Conservation (phyloP, 2,797 vertebrate genomes). For the Macropus fuliginosus region DNA sequence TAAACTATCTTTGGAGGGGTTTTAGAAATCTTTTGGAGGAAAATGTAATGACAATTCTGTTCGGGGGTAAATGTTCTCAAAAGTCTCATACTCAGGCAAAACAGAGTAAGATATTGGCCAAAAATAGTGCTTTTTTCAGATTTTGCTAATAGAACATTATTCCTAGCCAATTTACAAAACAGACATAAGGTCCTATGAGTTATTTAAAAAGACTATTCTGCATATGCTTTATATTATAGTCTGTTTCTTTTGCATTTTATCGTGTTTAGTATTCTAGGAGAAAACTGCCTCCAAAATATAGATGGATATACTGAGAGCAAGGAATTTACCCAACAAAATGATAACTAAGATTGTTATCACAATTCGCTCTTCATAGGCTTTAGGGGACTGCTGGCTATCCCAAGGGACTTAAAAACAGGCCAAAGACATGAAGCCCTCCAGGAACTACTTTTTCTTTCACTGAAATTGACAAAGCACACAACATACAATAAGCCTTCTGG, state of each 20-base stretch:
- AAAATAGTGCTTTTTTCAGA: slow-evolving; percentile 34
- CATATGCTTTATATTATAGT: neutral
- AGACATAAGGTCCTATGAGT: neutral
- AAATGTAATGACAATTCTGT: slow-evolving; percentile 50
- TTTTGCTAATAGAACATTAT: slow-evolving; percentile 39
- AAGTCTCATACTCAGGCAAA: slow-evolving; percentile 56
- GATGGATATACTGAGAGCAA: neutral
- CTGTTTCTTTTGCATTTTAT: neutral
- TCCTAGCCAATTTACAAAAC: slow-evolving; percentile 30
- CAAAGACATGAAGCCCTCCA: neutral
- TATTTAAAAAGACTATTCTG: neutral
- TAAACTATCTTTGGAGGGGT: neutral
- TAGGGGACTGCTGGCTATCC: neutral
- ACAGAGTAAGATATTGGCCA: slow-evolving; percentile 57
- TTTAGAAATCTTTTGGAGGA: slow-evolving; percentile 55
- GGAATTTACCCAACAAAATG: neutral
- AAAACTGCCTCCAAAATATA: neutral
- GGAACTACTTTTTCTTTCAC: slow-evolving; percentile 9
- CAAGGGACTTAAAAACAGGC: neutral
- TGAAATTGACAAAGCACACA: slow-evolving; percentile 56
- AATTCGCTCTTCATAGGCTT: neutral
- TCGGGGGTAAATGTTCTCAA: slow-evolving; percentile 43
- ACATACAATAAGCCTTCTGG: slow-evolving; percentile 47
- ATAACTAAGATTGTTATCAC: neutral
- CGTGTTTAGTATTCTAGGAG: neutral